These are phyloP conservation scores for Podarcis raffonei DNA, from an alignment of 2,113 vertebrate genomes.

Conservation along the genomic window DNA sequence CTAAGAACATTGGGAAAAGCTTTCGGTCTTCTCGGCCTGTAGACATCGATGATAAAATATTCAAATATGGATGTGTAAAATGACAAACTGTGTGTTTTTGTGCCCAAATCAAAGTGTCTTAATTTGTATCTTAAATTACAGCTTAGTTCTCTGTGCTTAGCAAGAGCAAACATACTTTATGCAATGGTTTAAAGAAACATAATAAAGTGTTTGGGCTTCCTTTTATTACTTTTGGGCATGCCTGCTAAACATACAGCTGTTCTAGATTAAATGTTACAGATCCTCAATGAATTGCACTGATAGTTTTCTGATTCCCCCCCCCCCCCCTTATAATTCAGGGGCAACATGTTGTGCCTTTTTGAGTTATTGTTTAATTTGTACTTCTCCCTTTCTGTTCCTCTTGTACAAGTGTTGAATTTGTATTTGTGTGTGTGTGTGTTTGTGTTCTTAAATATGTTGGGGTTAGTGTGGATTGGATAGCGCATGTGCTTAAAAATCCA, in stretches of 20 bases:
- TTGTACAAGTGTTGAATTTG: constrained; percentile 58
- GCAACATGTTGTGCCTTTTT: constrained; percentile 46
- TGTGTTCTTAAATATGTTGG: not conserved
- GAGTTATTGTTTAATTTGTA: constrained; percentile 28
- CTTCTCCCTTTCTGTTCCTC: constrained; percentile 56
- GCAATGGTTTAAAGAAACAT: not conserved
- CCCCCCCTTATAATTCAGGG: constrained; percentile 12
- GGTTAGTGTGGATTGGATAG: not conserved
- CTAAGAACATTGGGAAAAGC: not conserved
- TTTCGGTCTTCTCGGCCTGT: not conserved
- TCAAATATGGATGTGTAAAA: constrained; percentile 47
- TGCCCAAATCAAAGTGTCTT: not conserved
- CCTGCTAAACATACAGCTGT: not conserved
- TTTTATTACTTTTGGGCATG: not conserved
- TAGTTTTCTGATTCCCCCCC: not conserved
- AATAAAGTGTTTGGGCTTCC: constrained; percentile 5
- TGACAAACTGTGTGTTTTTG: constrained; percentile 31
- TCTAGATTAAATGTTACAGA: constrained; percentile 32
- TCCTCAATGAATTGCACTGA: constrained; percentile 28
- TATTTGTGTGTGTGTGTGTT: constrained; percentile 52
- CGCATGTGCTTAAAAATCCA: not conserved
- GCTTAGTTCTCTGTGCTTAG: not conserved
- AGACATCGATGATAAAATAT: constrained; percentile 53
- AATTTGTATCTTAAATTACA: not conserved
- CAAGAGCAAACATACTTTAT: not conserved